Percentiles rank a stretch among this genome's conserved stretches.
These are phyloP conservation scores for Dolomedes plantarius DNA, from an alignment of 2,888 invertebrate genomes.

Conservation along the genomic window DNA sequence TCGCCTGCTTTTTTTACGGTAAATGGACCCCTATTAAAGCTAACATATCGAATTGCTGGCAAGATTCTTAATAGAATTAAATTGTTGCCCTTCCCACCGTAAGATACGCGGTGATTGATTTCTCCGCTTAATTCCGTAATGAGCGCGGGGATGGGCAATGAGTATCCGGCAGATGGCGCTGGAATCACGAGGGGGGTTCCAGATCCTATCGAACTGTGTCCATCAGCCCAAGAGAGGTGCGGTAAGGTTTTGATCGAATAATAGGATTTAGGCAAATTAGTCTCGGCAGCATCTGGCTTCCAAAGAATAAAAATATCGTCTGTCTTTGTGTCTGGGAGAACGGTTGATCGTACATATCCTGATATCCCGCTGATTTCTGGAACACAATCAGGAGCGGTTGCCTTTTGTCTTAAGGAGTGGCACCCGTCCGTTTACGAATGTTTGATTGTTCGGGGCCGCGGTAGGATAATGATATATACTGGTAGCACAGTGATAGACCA, in stretches of 20 bases:
- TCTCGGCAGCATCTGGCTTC: slow-evolving; percentile 9
- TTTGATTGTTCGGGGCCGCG: background rate
- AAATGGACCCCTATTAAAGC: slow-evolving; percentile 57
- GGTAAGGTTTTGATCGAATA: slow-evolving; percentile 1
- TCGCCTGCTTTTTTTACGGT: slow-evolving; percentile 39
- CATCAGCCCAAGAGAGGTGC: background rate
- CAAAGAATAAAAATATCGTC: background rate
- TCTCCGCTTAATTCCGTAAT: slow-evolving; percentile 66
- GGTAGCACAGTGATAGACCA: background rate
- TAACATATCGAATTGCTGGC: slow-evolving; percentile 30
- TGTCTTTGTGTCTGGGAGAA: background rate
- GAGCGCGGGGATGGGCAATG: slow-evolving; percentile 46
- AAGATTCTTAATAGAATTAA: slow-evolving; percentile 66
- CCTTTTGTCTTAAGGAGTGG: background rate
- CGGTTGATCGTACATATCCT: background rate
- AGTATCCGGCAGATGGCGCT: slow-evolving; percentile 68
- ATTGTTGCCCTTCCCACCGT: slow-evolving; percentile 55
- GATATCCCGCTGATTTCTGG: slow-evolving; percentile 3
- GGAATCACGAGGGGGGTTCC: background rate
- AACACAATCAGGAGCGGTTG: slow-evolving; percentile 13
- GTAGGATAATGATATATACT: background rate
- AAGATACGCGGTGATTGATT: slow-evolving; percentile 59
- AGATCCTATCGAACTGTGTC: background rate
- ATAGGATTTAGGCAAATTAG: slow-evolving; percentile 35
- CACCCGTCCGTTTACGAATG: background rate